A percentile compares a stretch with the other conserved stretches of the same genome.
Evolutionary conservation across 2,113 vertebrate species (phyloP).

Genomic region (Myxocyprinus asiaticus): DNA sequence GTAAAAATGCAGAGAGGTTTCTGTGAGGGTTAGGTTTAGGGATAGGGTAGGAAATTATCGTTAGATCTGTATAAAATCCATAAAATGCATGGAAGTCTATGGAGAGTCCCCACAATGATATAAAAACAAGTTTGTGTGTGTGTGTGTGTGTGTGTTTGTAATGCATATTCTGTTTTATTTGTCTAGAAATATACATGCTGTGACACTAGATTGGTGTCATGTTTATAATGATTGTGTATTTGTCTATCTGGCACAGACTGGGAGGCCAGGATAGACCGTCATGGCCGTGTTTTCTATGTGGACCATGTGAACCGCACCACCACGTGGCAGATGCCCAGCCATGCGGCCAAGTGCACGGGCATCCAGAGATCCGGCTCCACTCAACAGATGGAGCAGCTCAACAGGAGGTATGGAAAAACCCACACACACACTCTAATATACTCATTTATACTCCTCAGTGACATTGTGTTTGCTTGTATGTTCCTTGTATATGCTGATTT

Average conservation of each 20-base stretch:
- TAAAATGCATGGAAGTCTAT: no score
- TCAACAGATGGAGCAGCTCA: slow-evolving; percentile 98
- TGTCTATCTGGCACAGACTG: slow-evolving; percentile 79
- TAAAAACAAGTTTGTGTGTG: no score
- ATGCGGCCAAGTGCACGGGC: slow-evolving; percentile 80
- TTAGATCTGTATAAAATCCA: no score
- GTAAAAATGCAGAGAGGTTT: no score
- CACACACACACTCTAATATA: not conserved
- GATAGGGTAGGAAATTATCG: no score
- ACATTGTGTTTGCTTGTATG: not conserved
- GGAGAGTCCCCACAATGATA: no score
- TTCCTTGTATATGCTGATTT: not conserved
- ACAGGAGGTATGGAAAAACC: slow-evolving; percentile 80
- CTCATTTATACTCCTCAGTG: not conserved
- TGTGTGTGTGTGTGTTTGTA: not conserved
- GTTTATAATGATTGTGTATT: not conserved
- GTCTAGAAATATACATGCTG: not conserved
- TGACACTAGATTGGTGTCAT: not conserved
- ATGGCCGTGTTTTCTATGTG: slow-evolving; percentile 95
- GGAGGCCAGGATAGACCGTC: slow-evolving; percentile 98
- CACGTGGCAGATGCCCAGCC: slow-evolving; percentile 92
- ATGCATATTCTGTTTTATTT: not conserved
- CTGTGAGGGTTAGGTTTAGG: no score
- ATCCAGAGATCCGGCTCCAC: slow-evolving; percentile 88
- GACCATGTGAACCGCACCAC: slow-evolving; percentile 96